A percentile compares a stretch with the other conserved stretches of the same genome.
Evolutionary conservation across 2,113 vertebrate genomes (phyloP).

Genomic region (Podarcis raffonei): DNA sequence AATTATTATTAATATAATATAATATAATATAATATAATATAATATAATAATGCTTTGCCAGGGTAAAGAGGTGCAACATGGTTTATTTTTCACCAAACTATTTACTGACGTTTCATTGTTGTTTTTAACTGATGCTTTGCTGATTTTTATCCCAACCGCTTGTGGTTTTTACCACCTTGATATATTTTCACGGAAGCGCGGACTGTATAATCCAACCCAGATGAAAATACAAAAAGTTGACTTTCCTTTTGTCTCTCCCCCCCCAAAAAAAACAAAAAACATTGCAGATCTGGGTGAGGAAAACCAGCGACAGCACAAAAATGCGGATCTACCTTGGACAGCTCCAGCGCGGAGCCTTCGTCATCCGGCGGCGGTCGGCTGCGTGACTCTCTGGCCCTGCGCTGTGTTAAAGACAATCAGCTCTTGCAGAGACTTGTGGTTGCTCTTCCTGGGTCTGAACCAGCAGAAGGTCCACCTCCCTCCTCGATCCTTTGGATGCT

Average conservation of each 20-base stretch:
- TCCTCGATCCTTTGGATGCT: background rate
- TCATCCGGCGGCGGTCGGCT: conserved; percentile 94
- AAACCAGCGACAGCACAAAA: conserved; percentile 98
- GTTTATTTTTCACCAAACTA: too few relatives aligned
- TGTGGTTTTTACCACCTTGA: too few relatives aligned
- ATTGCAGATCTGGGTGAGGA: conserved; percentile 96
- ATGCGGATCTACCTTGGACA: conserved; percentile 98
- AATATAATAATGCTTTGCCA: too few relatives aligned
- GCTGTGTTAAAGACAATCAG: conserved; percentile 23
- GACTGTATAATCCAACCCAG: too few relatives aligned
- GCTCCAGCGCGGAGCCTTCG: conserved; percentile 94
- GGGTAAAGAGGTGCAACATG: too few relatives aligned
- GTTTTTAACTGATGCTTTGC: too few relatives aligned
- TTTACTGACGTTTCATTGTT: too few relatives aligned
- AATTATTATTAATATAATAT: too few relatives aligned
- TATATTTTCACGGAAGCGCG: too few relatives aligned
- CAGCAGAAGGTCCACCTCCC: background rate
- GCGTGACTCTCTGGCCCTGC: conserved; percentile 76
- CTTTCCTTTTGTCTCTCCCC: background rate
- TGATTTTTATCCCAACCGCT: too few relatives aligned
- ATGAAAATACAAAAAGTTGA: too few relatives aligned
- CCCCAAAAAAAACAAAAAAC: background rate
- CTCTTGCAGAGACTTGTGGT: conserved; percentile 3
- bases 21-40: too few relatives aligned
- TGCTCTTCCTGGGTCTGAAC: background rate